Base-by-base conservation (phyloP, 1,140 invertebrate genomes). In the Dinoponera quadriceps region DNA sequence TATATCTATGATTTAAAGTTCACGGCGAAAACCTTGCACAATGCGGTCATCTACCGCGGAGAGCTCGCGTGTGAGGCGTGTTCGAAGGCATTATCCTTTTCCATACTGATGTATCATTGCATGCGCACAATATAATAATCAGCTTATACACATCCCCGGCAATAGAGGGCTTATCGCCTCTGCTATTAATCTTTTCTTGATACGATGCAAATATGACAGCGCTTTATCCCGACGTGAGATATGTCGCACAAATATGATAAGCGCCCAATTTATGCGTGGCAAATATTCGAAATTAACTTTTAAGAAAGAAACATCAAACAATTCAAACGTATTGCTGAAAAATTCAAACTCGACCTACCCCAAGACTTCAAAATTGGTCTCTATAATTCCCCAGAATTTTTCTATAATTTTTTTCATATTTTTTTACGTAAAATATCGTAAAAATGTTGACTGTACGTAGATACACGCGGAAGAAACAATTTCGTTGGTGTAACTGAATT, bases 11-110 rank as follows among this genome's bases (percentile, higher is more conserved):
- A 84, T 60, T 86, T 89, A 91, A 90, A 90, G 85, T 90, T 91
- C 88, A 90, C 60, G 86, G 87, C 73, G 88, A 44, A 78, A 88
- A 83, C 69, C 88, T 89, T 90, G 78, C 87, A 90, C 87, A 88
- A 89, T 78, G 88, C 85, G 78, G 66, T 59, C 33, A 55, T 54
- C n/a, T 25, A 77, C 33, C 29, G 44, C 48, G 25, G 14, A 38
- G 60, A 57, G 33, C 25, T 60, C n/a, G 14, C 59, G 55, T n/a
- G 57, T 27, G 27, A 60, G 4, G 25, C 51, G 27, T 73, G 55
- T 38, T 48, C 25, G 2, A 22, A 60, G 25, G 38, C 25, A 29
- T 81, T 80, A 54, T 77, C 16, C 29, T 20, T 33, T 33, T 29
- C 51, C 0, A 59, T 2, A 13, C 18, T 1, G 5, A 55, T 72